Conservation (phyloP, 2,888 invertebrate species). For the Diaprepes abbreviatus region DNA sequence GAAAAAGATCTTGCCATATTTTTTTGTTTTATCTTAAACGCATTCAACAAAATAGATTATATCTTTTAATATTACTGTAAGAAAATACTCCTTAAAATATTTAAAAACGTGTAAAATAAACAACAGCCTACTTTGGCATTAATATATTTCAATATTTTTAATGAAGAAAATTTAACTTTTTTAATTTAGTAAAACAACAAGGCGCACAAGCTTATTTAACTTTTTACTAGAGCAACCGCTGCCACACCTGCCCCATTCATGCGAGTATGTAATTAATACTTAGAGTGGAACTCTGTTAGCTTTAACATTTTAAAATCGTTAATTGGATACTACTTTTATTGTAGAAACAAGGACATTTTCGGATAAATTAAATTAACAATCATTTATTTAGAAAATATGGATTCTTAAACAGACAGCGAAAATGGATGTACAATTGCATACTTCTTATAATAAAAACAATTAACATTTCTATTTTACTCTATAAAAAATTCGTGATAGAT, state of each 20-base stretch:
- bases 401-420: no score
- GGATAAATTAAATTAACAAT: no score
- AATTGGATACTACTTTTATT: neutral
- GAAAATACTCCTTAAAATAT: neutral
- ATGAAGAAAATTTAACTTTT: neutral
- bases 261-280: neutral
- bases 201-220: neutral
- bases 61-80: neutral
- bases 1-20: no score
- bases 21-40: no score
- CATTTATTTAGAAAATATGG: no score
- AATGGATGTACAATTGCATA: no score
- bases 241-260: conserved; percentile 19
- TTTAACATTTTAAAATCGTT: neutral
- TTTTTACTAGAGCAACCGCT: neutral
- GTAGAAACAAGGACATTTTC: neutral
- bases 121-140: neutral
- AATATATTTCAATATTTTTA: neutral
- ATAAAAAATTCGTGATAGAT: no score
- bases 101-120: conserved; percentile 2
- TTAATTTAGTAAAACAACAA: neutral
- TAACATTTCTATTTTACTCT: no score
- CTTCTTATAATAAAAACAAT: no score
- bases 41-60: no score
- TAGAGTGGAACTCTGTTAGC: conserved; percentile 8